Evolutionary conservation across 2,113 vertebrate species (phyloP).

Genomic region (Aegypius monachus): DNA sequence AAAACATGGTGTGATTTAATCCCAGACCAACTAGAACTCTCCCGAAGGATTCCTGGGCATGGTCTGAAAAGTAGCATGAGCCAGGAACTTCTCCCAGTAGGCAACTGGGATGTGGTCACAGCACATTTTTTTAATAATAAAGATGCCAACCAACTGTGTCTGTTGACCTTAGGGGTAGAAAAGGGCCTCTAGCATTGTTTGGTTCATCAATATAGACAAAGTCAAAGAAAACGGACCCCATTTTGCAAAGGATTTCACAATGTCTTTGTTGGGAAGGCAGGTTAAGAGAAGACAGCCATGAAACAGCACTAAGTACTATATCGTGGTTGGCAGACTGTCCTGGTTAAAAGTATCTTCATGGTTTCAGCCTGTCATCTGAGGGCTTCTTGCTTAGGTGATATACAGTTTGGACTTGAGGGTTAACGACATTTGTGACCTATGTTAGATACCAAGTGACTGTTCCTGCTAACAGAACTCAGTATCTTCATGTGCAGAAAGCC

Average conservation of each 20-base stretch:
- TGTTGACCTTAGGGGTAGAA: not conserved
- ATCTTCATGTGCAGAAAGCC: not conserved
- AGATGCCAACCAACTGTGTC: not conserved
- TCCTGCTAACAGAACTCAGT: not conserved
- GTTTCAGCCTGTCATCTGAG: not conserved
- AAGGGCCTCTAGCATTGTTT: not conserved
- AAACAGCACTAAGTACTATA: not conserved
- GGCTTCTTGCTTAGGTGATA: not conserved
- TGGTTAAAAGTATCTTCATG: not conserved
- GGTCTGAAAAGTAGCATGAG: not conserved
- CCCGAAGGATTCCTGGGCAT: not conserved
- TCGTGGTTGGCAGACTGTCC: not conserved
- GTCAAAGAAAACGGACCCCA: not conserved
- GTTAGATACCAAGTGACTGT: not conserved
- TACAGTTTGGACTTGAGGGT: not conserved
- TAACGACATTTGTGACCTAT: not conserved
- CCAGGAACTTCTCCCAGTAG: not conserved
- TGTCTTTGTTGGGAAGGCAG: not conserved
- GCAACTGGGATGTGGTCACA: not conserved
- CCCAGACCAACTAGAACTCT: not conserved
- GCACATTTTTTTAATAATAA: not conserved
- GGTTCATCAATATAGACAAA: not conserved
- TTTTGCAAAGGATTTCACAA: not conserved
- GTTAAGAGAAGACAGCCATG: not conserved
- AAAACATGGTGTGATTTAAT: not conserved